These are phyloP conservation scores for Heliconius eleuchia DNA, from an alignment of 1,140 invertebrate genomes.

Conservation along the genomic window DNA sequence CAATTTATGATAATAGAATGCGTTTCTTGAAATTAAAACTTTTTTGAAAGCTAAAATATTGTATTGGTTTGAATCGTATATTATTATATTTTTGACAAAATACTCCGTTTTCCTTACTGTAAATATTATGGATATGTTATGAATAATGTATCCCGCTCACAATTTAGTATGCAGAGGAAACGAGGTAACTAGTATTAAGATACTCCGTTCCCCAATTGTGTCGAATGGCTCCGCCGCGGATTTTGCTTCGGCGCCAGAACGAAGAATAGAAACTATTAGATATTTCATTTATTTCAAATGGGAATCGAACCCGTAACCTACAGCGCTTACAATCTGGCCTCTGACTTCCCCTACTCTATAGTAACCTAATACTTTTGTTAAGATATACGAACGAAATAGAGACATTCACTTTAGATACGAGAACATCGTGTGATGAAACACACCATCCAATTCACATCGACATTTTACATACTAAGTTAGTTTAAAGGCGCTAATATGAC, in stretches of 20 bases:
- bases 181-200: too few relatives aligned
- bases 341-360: conserved; percentile 12
- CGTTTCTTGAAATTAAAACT: neutral
- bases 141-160: too few relatives aligned
- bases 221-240: too few relatives aligned
- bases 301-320: too few relatives aligned
- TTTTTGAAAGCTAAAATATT: neutral
- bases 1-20: conserved; percentile 6
- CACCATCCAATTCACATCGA: neutral
- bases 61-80: neutral
- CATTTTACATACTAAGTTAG: neutral
- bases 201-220: too few relatives aligned
- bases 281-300: too few relatives aligned
- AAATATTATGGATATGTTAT: too few relatives aligned
- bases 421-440: conserved; percentile 19
- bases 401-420: conserved; percentile 50
- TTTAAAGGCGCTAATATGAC: neutral
- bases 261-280: too few relatives aligned
- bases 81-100: neutral
- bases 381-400: conserved; percentile 48
- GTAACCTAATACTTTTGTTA: conserved; percentile 44
- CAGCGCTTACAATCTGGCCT: too few relatives aligned
- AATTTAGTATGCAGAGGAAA: too few relatives aligned
- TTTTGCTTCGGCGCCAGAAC: too few relatives aligned
- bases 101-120: neutral